Evolutionary conservation across 2,797 vertebrate species (phyloP), one percentile per base, ranked within the genome.

Genomic region (Acrossocheilus wenchowensis): DNA sequence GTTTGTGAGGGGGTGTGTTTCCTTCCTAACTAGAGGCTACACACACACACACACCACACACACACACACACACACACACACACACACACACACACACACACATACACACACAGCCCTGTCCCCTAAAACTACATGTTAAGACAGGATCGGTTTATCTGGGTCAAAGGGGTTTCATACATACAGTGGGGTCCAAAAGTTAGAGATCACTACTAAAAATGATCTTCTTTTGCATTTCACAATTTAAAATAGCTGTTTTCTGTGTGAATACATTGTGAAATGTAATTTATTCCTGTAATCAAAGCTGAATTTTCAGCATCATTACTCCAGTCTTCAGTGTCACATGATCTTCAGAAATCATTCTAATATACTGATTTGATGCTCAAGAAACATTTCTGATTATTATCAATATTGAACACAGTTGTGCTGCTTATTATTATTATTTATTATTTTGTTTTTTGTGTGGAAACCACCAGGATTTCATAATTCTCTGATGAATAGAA

Each of bases 51-150:
- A 36, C 36, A 74, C 60, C 52, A 75, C 15, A 68, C 69, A 50
- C n/a, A 50, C 15, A 78, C 62, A 85, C 60, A 50, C 45, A 50
- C n/a, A 48, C 4, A 5, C 2, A 5, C 69, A 50, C 15, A 68
- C 69, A 81, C 66, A 80, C 74, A 36, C 36, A 74, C 52, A 75
- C 15, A 68, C 69, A 50, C n/a, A 50, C 15, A 78, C 62, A 85
- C 60, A 50, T 45, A 50, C n/a, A 48, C 4, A 5, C 2, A 5
- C 69, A 50, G 4, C 23, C 66, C 62, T 43, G 17, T 39, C 54
- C 54, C 68, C 26, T 41, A 9, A 57, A 84, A 80, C 60, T 66
- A 21, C 72, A 64, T 19, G 48, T 39, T 14, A 52, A 85, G 66
- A 57, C 66, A 45, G 26, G 3, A 12, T 8, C 75, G 4, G 52